A percentile compares a stretch with the other conserved stretches of the same genome.
Conservation (phyloP, 2,797 vertebrate species). For the Tauraco hartlaubi region DNA sequence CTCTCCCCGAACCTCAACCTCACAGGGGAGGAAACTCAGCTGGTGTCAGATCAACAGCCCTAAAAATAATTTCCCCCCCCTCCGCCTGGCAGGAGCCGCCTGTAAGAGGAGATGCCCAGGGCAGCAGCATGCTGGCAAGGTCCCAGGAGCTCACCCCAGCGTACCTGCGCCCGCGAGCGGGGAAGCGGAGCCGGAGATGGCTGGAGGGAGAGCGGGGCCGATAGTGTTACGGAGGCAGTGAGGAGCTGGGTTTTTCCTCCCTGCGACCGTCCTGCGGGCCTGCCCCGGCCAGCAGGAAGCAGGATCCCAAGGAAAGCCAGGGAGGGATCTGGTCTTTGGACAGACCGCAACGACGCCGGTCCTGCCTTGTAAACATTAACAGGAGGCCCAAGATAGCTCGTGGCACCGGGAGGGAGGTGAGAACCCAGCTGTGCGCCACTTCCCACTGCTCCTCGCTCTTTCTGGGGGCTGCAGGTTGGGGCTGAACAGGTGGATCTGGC, state of each 20-base stretch:
- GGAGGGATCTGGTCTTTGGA: slow-evolving; percentile 51
- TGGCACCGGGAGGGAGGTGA: accelerated
- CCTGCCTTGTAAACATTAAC: slow-evolving; percentile 72
- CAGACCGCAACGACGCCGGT: neutral
- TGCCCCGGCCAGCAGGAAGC: neutral
- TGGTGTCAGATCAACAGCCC: slow-evolving; percentile 21
- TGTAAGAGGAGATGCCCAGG: neutral
- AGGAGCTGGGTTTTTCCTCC: neutral
- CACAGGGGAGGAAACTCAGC: neutral
- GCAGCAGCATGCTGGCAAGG: neutral
- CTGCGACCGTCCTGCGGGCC: accelerated
- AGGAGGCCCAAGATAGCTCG: neutral
- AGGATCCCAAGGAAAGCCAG: neutral
- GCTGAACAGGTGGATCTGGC: neutral
- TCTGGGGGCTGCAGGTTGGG: neutral
- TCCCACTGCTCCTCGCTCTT: accelerated
- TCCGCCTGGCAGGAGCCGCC: neutral
- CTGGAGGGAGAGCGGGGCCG: neutral
- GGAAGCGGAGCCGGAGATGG: neutral
- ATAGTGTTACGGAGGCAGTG: neutral
- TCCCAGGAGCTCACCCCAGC: neutral
- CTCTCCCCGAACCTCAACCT: neutral
- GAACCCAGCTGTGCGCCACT: accelerated
- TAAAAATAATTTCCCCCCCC: slow-evolving; percentile 45
- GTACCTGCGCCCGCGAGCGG: neutral